phyloP scores from a whole-genome alignment of 2,888 invertebrate species.

The Auanema freiburgensis region DNA sequence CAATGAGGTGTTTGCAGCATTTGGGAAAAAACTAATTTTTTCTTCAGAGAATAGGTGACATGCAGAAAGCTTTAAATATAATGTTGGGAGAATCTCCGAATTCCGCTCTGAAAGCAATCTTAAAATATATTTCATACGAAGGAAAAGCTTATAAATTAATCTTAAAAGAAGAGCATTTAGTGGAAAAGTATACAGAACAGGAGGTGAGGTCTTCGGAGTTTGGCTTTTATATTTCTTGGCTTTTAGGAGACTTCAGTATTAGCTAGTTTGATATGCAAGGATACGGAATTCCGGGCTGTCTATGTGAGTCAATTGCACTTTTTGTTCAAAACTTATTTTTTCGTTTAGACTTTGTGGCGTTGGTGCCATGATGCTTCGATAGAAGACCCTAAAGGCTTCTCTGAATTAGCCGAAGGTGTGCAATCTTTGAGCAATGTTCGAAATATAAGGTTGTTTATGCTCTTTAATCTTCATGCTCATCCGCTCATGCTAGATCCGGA shows the following conservation, averaged over 20 bases:
- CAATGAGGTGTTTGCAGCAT: too few relatives aligned
- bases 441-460: conserved; percentile 9
- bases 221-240: background rate
- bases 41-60: conserved; percentile 1
- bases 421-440: conserved; percentile 2
- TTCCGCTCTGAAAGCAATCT: conserved; percentile 10
- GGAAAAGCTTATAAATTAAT: conserved; percentile 15
- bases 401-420: conserved; percentile 12
- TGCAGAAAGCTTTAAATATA: conserved; percentile 11
- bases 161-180: conserved; percentile 10
- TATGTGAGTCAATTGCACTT: conserved; percentile 9
- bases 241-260: conserved; percentile 17
- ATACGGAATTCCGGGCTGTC: conserved; percentile 14
- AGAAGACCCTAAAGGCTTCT: conserved; percentile 10
- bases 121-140: conserved; percentile 13
- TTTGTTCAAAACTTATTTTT: background rate
- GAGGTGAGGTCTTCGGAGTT: conserved; percentile 9
- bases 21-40: background rate
- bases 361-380: conserved; percentile 18
- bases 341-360: conserved; percentile 15
- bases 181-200: conserved; percentile 5
- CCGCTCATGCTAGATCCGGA: background rate
- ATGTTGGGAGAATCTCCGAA: background rate
- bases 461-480: conserved; percentile 2
- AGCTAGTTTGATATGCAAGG: conserved; percentile 9